Conservation (phyloP, 1,140 invertebrate species). For the Philotrypesis tridentata region DNA sequence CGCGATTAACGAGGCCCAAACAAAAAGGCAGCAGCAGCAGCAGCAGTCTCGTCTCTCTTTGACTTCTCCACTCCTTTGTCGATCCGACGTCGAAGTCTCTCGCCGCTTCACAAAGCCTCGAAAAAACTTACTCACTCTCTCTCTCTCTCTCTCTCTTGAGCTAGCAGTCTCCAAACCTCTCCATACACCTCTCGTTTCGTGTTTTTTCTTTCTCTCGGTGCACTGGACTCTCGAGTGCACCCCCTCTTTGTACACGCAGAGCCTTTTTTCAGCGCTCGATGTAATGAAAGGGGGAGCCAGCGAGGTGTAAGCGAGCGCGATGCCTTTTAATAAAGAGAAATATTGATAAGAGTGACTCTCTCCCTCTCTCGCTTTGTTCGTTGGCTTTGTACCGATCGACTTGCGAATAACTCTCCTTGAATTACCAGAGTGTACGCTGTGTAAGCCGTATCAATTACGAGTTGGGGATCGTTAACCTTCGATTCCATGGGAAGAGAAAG, state of each 20-base stretch:
- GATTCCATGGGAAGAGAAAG: too few relatives aligned
- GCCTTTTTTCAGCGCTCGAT: slow-evolving; percentile 23
- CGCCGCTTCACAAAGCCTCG: neutral
- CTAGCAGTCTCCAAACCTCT: neutral
- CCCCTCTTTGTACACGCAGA: neutral
- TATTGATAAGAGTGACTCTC: slow-evolving; percentile 49
- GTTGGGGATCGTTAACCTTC: neutral
- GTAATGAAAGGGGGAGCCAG: slow-evolving; percentile 26
- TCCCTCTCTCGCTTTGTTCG: neutral
- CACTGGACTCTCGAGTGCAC: neutral
- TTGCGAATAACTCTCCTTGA: slow-evolving; percentile 52
- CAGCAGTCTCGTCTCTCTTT: neutral
- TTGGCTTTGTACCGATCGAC: too few relatives aligned
- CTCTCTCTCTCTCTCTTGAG: neutral
- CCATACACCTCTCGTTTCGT: neutral
- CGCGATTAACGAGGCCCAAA: neutral
- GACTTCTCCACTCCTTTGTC: neutral
- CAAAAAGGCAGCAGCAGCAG: neutral
- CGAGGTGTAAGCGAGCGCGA: slow-evolving; percentile 48
- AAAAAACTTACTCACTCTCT: neutral
- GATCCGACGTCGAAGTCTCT: neutral
- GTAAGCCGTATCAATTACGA: slow-evolving; percentile 46
- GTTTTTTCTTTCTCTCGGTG: neutral
- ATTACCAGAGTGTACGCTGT: slow-evolving; percentile 10
- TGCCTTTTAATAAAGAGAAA: slow-evolving; percentile 51